These are phyloP conservation scores for Setipinna tenuifilis DNA, from an alignment of 2,797 vertebrate genomes.

Conservation along the genomic window DNA sequence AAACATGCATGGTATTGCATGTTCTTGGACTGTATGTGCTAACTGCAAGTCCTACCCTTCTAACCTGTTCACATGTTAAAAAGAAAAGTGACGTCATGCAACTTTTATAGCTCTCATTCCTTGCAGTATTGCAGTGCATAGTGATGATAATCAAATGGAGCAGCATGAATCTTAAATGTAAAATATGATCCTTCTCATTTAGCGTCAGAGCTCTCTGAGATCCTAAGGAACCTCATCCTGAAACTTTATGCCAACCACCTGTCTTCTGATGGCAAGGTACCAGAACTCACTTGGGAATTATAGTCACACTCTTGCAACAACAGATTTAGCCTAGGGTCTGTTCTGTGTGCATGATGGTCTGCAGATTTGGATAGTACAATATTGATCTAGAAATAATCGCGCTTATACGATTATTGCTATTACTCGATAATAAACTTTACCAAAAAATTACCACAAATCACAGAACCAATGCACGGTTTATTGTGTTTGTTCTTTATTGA, in stretches of 20 bases:
- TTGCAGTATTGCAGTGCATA: not conserved
- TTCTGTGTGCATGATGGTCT: too few species aligned
- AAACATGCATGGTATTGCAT: too few species aligned
- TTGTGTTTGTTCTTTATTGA: too few species aligned
- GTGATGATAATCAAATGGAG: not conserved
- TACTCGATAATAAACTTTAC: too few species aligned
- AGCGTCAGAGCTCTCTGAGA: slow-evolving; percentile 75
- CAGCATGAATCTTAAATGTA: not conserved
- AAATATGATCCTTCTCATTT: slow-evolving; percentile 33
- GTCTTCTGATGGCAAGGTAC: slow-evolving; percentile 81
- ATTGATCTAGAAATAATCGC: too few species aligned
- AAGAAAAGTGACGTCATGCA: not conserved
- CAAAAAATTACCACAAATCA: too few species aligned
- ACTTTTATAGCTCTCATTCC: not conserved
- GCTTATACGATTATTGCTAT: too few species aligned
- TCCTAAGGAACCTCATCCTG: slow-evolving; percentile 76
- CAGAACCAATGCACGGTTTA: too few species aligned
- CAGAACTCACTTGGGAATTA: too few species aligned
- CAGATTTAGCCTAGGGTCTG: too few species aligned
- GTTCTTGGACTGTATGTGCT: too few species aligned
- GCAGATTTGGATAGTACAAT: too few species aligned
- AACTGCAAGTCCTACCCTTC: not conserved
- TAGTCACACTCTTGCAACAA: not conserved
- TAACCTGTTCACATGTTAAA: not conserved
- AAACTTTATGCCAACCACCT: slow-evolving; percentile 79